Evolutionary conservation across 2,797 vertebrate genomes (phyloP).

Genomic region (Lutjanus campechanus): DNA sequence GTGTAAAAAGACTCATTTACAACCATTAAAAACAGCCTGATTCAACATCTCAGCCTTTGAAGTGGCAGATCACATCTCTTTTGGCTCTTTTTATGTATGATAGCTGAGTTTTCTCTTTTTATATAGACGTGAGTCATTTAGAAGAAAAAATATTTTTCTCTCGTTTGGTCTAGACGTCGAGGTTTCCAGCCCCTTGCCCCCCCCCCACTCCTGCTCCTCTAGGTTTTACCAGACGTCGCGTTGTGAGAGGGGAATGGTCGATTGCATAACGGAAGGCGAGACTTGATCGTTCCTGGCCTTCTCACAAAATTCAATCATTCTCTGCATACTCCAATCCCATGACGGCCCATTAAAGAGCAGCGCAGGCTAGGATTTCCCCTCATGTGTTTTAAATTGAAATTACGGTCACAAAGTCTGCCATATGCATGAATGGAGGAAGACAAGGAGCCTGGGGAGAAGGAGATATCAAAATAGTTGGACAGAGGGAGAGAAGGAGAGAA

Average conservation of each 20-base stretch:
- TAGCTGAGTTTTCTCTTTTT: slow-evolving; percentile 67
- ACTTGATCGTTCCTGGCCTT: slow-evolving; percentile 84
- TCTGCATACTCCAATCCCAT: slow-evolving; percentile 82
- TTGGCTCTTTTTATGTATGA: slow-evolving; percentile 59
- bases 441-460: slow-evolving; percentile 55
- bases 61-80: slow-evolving; percentile 73
- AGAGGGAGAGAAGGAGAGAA: slow-evolving; percentile 31
- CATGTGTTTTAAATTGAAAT: slow-evolving; percentile 86
- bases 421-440: slow-evolving; percentile 70
- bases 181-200: slow-evolving; percentile 68
- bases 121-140: slow-evolving; percentile 78
- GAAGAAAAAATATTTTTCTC: slow-evolving; percentile 74
- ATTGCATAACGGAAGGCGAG: slow-evolving; percentile 85
- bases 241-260: slow-evolving; percentile 80
- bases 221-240: slow-evolving; percentile 81
- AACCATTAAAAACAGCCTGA: slow-evolving; percentile 65
- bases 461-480: slow-evolving; percentile 58
- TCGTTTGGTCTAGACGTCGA: slow-evolving; percentile 77
- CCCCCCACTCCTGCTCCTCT: slow-evolving; percentile 44
- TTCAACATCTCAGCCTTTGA: slow-evolving; percentile 66
- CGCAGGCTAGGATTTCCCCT: slow-evolving; percentile 82
- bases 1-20: slow-evolving; percentile 80
- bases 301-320: slow-evolving; percentile 84
- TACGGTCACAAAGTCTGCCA: slow-evolving; percentile 80
- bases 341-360: slow-evolving; percentile 83